Conservation (phyloP, 2,888 invertebrate genomes). For the Pilophorus perplexus region DNA sequence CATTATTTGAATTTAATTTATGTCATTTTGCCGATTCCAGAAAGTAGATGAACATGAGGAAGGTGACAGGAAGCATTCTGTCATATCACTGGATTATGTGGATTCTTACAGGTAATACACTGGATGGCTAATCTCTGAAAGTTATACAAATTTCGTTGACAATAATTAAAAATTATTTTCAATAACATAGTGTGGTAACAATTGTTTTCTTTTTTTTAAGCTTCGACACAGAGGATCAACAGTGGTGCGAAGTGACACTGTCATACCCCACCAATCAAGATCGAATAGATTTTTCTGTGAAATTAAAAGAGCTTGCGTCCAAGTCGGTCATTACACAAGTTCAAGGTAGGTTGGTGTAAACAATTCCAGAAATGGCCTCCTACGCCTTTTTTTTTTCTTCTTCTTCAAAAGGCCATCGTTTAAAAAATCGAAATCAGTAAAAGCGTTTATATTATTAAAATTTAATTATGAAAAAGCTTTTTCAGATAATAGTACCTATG, state of each 20-base stretch:
- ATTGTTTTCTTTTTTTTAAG: conserved; percentile 48
- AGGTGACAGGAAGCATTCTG: conserved; percentile 50
- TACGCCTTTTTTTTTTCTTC: too few species aligned
- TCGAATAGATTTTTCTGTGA: conserved; percentile 72
- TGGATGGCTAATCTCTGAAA: not conserved
- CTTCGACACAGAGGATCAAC: conserved; percentile 70
- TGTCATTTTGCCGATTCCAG: too few species aligned
- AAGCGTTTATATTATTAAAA: too few species aligned
- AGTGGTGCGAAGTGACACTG: conserved; percentile 83
- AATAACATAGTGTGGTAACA: too few species aligned
- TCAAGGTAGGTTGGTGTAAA: conserved; percentile 12
- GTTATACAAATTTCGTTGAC: not conserved
- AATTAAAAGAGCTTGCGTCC: conserved; percentile 67
- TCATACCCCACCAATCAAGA: conserved; percentile 62
- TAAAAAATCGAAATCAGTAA: too few species aligned
- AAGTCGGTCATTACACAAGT: conserved; percentile 60
- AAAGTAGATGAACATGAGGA: too few species aligned
- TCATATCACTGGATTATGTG: conserved; percentile 17
- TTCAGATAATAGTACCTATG: too few species aligned
- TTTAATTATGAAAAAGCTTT: too few species aligned
- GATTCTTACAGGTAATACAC: conserved; percentile 12
- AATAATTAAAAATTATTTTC: not conserved
- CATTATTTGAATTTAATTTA: too few species aligned
- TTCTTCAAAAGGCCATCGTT: too few species aligned
- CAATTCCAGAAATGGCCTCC: not conserved